Conservation (phyloP, 23 tunicate genomes). For the Ascidia mentula region DNA sequence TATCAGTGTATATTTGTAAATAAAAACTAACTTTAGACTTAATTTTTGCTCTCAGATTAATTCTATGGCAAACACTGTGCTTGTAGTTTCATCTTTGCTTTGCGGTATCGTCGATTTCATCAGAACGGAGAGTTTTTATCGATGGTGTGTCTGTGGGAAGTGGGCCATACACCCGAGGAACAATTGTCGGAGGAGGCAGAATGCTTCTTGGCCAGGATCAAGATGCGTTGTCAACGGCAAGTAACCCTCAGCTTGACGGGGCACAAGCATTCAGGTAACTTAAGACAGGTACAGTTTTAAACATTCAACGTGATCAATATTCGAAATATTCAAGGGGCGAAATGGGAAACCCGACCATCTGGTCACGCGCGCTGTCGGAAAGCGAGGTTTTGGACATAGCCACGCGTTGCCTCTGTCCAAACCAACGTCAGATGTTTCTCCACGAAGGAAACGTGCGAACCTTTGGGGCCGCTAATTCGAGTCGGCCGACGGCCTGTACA, state of each 20-base stretch:
- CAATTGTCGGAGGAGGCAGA: not conserved
- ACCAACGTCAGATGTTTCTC: not conserved
- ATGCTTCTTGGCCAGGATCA: not conserved
- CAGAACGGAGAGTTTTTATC: not conserved
- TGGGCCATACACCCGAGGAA: not conserved
- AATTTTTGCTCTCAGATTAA: too few species aligned
- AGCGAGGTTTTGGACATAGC: not conserved
- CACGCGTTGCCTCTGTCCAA: constrained; percentile 1
- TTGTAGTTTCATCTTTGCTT: not conserved
- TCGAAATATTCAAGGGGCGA: not conserved
- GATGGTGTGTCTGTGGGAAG: not conserved
- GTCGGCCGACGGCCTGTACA: not conserved
- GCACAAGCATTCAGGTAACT: not conserved
- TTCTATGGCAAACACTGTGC: too few species aligned
- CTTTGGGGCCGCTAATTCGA: not conserved
- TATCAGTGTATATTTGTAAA: too few species aligned
- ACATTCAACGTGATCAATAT: not conserved
- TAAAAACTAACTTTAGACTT: too few species aligned
- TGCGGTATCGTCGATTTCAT: not conserved
- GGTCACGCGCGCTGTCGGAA: not conserved
- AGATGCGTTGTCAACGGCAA: not conserved
- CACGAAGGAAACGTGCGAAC: not conserved
- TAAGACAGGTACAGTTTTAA: too few species aligned
- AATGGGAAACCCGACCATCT: not conserved
- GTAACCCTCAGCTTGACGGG: not conserved